These are phyloP conservation scores for Lycopodina hypogea DNA, from an alignment of 37 sponge, comb jelly and placozoan genomes.

Conservation along the genomic window DNA sequence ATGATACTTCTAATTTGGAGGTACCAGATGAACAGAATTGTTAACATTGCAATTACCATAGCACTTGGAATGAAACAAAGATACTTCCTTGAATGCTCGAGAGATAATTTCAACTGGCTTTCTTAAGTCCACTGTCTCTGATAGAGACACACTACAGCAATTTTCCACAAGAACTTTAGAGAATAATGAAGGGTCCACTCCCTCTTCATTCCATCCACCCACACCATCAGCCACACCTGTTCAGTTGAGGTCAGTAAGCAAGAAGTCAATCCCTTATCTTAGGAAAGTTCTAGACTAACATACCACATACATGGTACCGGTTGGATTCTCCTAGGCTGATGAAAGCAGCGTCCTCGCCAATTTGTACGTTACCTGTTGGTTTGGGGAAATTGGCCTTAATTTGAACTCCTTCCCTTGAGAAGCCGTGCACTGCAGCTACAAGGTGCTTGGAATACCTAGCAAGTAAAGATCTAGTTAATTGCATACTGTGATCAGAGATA, in stretches of 20 bases:
- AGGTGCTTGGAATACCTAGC: conserved; percentile 1
- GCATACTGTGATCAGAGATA: too few relatives aligned
- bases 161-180: conserved; percentile 44
- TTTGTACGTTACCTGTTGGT: neutral
- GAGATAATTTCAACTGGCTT: conserved; percentile 40
- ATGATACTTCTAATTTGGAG: too few relatives aligned
- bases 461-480: neutral
- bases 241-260: neutral
- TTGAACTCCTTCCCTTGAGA: conserved; percentile 14
- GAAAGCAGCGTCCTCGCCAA: conserved; percentile 22
- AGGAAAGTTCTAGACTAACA: neutral
- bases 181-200: conserved; percentile 66
- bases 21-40: too few relatives aligned
- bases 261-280: too few relatives aligned
- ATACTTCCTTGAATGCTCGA: conserved; percentile 19
- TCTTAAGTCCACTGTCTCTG: neutral
- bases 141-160: conserved; percentile 27
- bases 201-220: conserved; percentile 66
- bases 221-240: conserved; percentile 82
- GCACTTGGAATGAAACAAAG: conserved; percentile 20
- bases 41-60: conserved; percentile 28
- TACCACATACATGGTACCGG: conserved; percentile 9
- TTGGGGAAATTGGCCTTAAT: neutral
- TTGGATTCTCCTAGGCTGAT: neutral
- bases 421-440: conserved; percentile 10